Base-by-base conservation (phyloP, 2,888 invertebrate genomes). In the Cantharis nigra region DNA sequence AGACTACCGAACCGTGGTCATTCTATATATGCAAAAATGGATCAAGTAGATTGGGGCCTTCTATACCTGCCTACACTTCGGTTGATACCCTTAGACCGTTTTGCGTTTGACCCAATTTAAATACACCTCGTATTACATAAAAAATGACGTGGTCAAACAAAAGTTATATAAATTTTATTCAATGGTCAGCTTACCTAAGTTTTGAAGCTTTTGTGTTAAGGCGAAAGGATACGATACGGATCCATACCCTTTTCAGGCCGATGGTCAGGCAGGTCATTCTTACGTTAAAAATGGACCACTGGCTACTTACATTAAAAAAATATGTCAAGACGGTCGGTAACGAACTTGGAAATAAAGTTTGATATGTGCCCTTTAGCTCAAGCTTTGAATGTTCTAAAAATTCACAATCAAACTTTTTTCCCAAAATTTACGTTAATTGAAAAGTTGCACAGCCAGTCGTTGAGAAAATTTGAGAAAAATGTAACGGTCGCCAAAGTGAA, bases 101-200 rank as follows among this genome's bases (percentile, higher is more conserved):
- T 78, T 83, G 82, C 83, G 84, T 84, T 80, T 83, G 85, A 84
- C 82, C 85, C 82, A 85, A 85, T 85, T 85, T 85, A 85, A 85
- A 85, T 85, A 82, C 80, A 79, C 78, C 82, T 78, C 63, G 78
- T 82, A 83, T 84, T 83, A 82, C 80, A 80, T 81, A 70, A 80
- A 81, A 81, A 81, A 79, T 80, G 79, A 77, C 76, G 70, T 83
- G 83, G 82, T 81, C 83, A 83, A 80, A 81, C 77, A 80, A 80
- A 82, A 78, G 73, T 63, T 74, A 78, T 30, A 30, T 75, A 26
- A 70, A 79, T 74, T 70, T 74, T 67, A 70, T 64, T 81, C 78
- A 80, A 63, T 82, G 84, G 83, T 84, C 84, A 84, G 78, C 76
- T 76, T 71, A 73, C 69, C 63, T 20, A 75, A 74, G 70, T 71